phyloP scores from a whole-genome alignment of 2,888 invertebrate species.

The Yponomeuta sedellus region DNA sequence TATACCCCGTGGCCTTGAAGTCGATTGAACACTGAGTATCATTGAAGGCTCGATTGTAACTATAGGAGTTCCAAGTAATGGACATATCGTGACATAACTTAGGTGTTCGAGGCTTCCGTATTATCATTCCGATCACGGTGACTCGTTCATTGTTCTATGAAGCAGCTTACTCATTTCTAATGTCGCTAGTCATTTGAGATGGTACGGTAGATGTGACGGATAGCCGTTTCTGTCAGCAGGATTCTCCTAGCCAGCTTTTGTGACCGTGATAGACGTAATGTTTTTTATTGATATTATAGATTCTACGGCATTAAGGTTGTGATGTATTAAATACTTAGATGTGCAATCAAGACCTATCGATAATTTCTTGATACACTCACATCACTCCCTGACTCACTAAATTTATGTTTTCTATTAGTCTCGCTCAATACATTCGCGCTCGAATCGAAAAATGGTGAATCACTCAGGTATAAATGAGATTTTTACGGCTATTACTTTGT shows the following conservation, averaged over 20 bases:
- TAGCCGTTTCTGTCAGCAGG: too few species aligned
- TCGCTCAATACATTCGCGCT: neutral
- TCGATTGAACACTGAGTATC: neutral
- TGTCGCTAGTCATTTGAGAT: too few species aligned
- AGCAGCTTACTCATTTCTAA: conserved; percentile 19
- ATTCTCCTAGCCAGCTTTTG: too few species aligned
- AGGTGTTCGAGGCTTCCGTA: conserved; percentile 21
- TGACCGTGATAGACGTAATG: too few species aligned
- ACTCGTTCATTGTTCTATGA: conserved; percentile 47
- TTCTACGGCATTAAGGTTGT: too few species aligned
- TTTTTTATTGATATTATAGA: too few species aligned
- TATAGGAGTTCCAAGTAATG: neutral
- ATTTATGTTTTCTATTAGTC: conserved; percentile 38
- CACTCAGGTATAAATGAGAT: neutral
- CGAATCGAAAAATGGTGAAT: neutral
- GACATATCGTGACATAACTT: conserved; percentile 5
- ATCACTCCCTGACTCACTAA: conserved; percentile 41
- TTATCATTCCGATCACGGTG: conserved; percentile 45
- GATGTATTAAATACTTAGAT: too few species aligned
- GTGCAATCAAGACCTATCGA: neutral
- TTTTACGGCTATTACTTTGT: neutral
- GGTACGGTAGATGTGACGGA: conserved; percentile 12
- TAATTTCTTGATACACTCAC: conserved; percentile 18
- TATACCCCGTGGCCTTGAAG: neutral
- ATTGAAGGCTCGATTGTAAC: neutral